Evolutionary conservation across 2,113 vertebrate genomes (phyloP), one percentile per base, ranked within the genome.

Genomic region (Pipa parva): DNA sequence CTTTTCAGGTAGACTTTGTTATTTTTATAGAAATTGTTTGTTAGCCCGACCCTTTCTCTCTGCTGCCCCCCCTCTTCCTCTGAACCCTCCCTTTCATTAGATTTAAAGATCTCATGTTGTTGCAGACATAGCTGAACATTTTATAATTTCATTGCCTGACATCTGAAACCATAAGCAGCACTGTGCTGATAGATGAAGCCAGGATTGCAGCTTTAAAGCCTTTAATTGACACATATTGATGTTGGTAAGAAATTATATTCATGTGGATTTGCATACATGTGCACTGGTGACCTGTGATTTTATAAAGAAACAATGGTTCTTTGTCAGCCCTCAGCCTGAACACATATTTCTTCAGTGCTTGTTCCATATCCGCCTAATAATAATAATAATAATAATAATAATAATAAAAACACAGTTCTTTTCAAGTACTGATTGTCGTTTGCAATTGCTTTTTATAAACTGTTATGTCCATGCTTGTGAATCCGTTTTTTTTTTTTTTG

Each of bases 311-410:
- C n/a, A n/a, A n/a, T n/a, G n/a, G n/a, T n/a, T n/a, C n/a, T n/a
- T n/a, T n/a, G 61, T 48, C 67, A 26, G 4, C 1, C 71, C 72
- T 17, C 61, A 77, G 59, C 76, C 65, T 69, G 63, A 68, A 71
- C 71, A 68, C 72, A 59, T 70, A 65, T 56, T 36, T 60, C 21
- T 69, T 31, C 29, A 31, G n/a, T n/a, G n/a, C n/a, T n/a, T n/a
- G n/a, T n/a, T n/a, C n/a, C n/a, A n/a, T n/a, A n/a, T n/a, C n/a
- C n/a, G n/a, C n/a, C n/a, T n/a, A n/a, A n/a, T n/a, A n/a, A n/a
- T n/a, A n/a, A n/a, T n/a, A n/a, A n/a, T n/a, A n/a, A n/a, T n/a
- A n/a, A n/a, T n/a, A n/a, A n/a, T n/a, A n/a, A n/a, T n/a, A n/a
- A n/a, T n/a, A n/a, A n/a, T n/a, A n/a, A n/a, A n/a, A n/a, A n/a